Base-by-base conservation (phyloP, 2,797 vertebrate species). In the Coregonus ussuriensis region DNA sequence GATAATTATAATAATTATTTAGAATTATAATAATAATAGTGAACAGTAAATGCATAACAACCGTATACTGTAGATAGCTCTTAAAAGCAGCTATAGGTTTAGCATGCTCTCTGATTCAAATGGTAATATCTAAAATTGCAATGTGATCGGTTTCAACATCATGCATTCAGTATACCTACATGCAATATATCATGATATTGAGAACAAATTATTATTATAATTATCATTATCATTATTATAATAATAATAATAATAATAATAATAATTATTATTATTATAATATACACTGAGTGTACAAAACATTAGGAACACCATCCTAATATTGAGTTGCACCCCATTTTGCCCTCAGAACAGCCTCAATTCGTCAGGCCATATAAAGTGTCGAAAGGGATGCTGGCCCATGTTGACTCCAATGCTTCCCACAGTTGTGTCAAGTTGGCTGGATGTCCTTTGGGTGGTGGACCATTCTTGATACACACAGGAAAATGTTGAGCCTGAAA, bases 221-320 rank as follows among this genome's bases (percentile, higher is more conserved):
- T 87, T 91, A 86, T 86, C 86, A 87, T 88, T 77, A 80, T 88
- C 88, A 86, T 85, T 86, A 79, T 82, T 86, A 81, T 71, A 82
- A 86, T 91, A 89, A 89, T 92, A 91, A 84, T 85, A 90, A 86
- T 85, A 2, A 3, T 41, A 2, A 6, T 41, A 7, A 9, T 41
- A 2, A 9, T 87, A 86, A 41, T 41, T 41, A 41, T 37, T 37
- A 37, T 37, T 37, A 4, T 37, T 37, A 37, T 47, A 9, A 47
- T 47, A 41, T 47, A 47, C 41, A 47, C 41, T 47, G 41, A 47
- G 41, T 47, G 41, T 11, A 47, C 41, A 47, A 47, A 11, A 47
- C 41, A 47, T 47, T 47, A 47, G 41, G 41, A 47, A 47, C 41
- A 47, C 9, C 41, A 11, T 47, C 41, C 41, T 47, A 47, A 47